A percentile compares a stretch with the other conserved stretches of the same genome.
Conservation (phyloP, 2,113 vertebrate genomes). For the Sylvicapra grimmia region DNA sequence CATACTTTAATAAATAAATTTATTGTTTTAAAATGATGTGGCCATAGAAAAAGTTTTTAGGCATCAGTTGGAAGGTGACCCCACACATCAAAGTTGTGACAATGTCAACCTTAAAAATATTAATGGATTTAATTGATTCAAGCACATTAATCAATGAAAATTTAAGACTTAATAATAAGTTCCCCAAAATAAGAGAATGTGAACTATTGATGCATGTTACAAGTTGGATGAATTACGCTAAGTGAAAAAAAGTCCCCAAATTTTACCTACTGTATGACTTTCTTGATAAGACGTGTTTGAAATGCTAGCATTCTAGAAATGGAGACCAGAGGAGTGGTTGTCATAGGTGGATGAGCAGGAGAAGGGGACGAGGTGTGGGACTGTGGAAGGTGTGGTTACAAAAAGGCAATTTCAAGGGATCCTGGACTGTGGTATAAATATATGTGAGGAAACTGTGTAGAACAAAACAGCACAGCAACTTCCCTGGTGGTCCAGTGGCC, state of each 20-base stretch:
- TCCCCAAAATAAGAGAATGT: background rate
- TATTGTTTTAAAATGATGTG: background rate
- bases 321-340: background rate
- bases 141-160: background rate
- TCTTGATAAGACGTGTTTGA: background rate
- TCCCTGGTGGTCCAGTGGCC: background rate
- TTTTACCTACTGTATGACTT: background rate
- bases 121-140: background rate
- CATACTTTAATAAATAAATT: background rate
- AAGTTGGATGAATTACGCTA: background rate
- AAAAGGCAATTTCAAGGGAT: background rate
- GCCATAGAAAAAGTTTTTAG: background rate
- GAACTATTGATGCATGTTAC: background rate
- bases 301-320: background rate
- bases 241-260: background rate
- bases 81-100: background rate
- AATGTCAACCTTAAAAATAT: background rate
- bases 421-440: background rate
- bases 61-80: background rate
- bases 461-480: background rate
- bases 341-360: background rate
- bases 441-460: background rate
- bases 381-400: background rate
- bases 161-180: background rate
- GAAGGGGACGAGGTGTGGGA: background rate